Evolutionary conservation across 2,888 invertebrate species (phyloP).

Genomic region (Lottia scabra): DNA sequence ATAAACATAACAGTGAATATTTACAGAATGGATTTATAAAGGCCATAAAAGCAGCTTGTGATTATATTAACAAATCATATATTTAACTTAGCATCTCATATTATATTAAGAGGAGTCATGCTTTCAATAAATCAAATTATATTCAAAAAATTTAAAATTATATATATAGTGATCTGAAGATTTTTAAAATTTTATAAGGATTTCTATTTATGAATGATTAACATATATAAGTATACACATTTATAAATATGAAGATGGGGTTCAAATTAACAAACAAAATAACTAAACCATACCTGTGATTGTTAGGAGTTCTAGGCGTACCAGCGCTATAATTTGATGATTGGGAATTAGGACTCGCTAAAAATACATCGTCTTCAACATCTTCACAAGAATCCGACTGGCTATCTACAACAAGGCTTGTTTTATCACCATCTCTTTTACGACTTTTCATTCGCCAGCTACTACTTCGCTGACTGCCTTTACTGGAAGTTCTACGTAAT

Average conservation of each 20-base stretch:
- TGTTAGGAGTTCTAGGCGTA: conserved; percentile 41
- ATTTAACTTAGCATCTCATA: not conserved
- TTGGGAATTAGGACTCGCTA: conserved; percentile 32
- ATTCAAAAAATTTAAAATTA: not conserved
- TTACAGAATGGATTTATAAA: not conserved
- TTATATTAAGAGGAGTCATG: not conserved
- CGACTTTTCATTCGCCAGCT: conserved; percentile 62
- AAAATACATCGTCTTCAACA: conserved; percentile 66
- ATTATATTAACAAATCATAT: not conserved
- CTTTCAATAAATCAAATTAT: too few relatives aligned
- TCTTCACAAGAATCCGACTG: conserved; percentile 72
- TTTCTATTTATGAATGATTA: too few relatives aligned
- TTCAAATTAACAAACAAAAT: too few relatives aligned
- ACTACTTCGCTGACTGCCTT: conserved; percentile 67
- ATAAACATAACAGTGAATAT: not conserved
- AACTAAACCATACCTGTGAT: conserved; percentile 42
- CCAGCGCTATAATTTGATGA: conserved; percentile 42
- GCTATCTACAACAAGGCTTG: conserved; percentile 62
- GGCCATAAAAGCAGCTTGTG: not conserved
- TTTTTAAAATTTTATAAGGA: too few relatives aligned
- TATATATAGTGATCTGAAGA: too few relatives aligned
- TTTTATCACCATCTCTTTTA: conserved; percentile 60
- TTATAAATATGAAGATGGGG: too few relatives aligned
- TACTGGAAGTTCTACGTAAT: conserved; percentile 54
- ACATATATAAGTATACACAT: too few relatives aligned